Evolutionary conservation across 1,140 invertebrate species (phyloP).

Genomic region (Tetranychus cinnabarinus): DNA sequence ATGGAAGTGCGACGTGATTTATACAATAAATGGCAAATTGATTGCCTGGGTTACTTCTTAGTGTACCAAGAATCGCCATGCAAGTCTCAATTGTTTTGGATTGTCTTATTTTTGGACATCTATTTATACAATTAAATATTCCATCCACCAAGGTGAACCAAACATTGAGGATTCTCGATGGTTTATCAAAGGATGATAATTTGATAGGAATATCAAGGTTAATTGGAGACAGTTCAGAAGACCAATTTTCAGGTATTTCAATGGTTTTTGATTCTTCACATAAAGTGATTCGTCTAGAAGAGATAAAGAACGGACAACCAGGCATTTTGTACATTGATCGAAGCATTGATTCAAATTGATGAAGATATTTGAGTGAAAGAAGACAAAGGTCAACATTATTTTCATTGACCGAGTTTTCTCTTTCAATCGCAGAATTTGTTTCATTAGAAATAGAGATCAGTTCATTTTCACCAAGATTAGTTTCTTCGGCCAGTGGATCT

Average conservation of each 20-base stretch:
- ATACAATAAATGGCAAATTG: slow-evolving; percentile 67
- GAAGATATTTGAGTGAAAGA: slow-evolving; percentile 58
- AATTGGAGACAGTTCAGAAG: background rate
- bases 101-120: slow-evolving; percentile 57
- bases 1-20: slow-evolving; percentile 63
- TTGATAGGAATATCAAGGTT: slow-evolving; percentile 6
- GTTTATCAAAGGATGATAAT: slow-evolving; percentile 37
- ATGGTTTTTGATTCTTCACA: slow-evolving; percentile 3
- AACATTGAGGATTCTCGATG: slow-evolving; percentile 60
- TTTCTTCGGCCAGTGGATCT: slow-evolving; percentile 22
- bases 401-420: background rate
- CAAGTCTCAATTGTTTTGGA: slow-evolving; percentile 59
- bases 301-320: slow-evolving; percentile 71
- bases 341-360: slow-evolving; percentile 58
- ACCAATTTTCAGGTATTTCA: background rate
- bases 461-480: background rate
- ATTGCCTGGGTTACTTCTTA: slow-evolving; percentile 40
- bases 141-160: slow-evolving; percentile 79
- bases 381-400: slow-evolving; percentile 38
- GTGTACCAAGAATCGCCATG: slow-evolving; percentile 52
- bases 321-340: slow-evolving; percentile 83
- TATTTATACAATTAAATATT: slow-evolving; percentile 44
- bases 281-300: slow-evolving; percentile 35
- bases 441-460: too few species aligned
- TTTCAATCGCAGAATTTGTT: background rate